Evolutionary conservation across 2,797 vertebrate genomes (phyloP), one percentile per base, ranked within the genome.

Genomic region (Tenualosa thibaudeaui): DNA sequence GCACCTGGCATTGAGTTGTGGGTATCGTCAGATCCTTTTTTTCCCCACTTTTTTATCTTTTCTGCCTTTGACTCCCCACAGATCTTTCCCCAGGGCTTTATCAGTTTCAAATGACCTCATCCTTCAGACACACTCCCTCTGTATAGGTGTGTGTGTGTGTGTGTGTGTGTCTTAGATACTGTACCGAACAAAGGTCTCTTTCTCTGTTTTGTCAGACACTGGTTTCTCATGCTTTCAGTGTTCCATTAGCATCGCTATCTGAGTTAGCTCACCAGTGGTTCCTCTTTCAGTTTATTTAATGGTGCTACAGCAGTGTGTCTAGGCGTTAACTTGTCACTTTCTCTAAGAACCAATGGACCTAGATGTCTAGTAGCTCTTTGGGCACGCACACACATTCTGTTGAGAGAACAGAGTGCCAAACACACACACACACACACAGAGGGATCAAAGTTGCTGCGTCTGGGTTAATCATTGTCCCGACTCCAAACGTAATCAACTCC

Each of bases 71-170:
- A 31, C 37, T 75, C 31, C 37, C 31, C 15, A 40, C 68, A 37
- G 89, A 89, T 89, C 91, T 88, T 93, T 91, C 89, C 91, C 92
- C 92, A 90, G 90, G 89, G 93, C 92, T 75, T 75, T 75, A 75
- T 75, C 68, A 75, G 26, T 8, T 15, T 37, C 89, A 53, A 86
- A 88, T 92, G 92, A 93, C 84, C 85, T 87, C 89, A 90, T 90
- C 81, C 82, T 82, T 71, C 37, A 60, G 83, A 60, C 56, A 60
- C 56, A 60, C 56, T 54, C 53, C 19, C 22, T 68, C 13, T 40
- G 65, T 68, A 26, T 68, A 26, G 37, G 65, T 68, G 65, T 68
- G 65, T 71, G 65, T 71, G 65, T 71, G 65, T 71, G 65, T 68
- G 65, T 68, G 26, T 68, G 65, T 68, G 31, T 68, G 65, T 81